These are phyloP conservation scores for Halcyon leucocephala DNA, from an alignment of 2,797 vertebrate species.

Conservation along the genomic window DNA sequence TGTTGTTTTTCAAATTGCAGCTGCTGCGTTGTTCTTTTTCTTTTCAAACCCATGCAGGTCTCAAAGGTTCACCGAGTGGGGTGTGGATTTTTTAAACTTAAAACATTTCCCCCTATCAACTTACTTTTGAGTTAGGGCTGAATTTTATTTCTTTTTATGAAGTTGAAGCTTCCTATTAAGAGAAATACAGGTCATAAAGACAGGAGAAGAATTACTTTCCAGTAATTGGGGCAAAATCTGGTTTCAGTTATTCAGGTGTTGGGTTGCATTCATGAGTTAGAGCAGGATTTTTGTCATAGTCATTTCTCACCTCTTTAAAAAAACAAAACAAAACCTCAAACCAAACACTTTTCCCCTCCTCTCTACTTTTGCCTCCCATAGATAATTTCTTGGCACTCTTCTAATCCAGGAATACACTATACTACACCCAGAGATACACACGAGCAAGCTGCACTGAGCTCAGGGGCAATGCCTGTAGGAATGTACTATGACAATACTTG, in stretches of 20 bases:
- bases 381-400: not conserved
- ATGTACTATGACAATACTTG: not conserved
- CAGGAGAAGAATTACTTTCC: conserved; percentile 56
- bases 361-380: not conserved
- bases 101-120: conserved; percentile 27
- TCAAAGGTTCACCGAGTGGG: not conserved
- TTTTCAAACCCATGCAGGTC: conserved; percentile 20
- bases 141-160: conserved; percentile 66
- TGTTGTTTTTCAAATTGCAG: conserved; percentile 31
- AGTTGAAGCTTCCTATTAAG: conserved; percentile 58
- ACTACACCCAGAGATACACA: not conserved
- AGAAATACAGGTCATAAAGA: conserved; percentile 57
- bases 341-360: not conserved
- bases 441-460: not conserved
- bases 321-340: not conserved
- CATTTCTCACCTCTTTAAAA: conserved; percentile 61
- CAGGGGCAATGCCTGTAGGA: conserved; percentile 19
- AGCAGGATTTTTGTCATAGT: conserved; percentile 58
- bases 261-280: conserved; percentile 44
- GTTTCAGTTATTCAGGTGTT: conserved; percentile 68
- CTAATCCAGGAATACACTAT: not conserved
- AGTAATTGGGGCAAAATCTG: conserved; percentile 67
- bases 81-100: conserved; percentile 11
- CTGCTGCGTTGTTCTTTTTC: not conserved
- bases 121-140: conserved; percentile 2